Evolutionary conservation across 2,888 invertebrate genomes (phyloP).

Genomic region (Unio pictorum): DNA sequence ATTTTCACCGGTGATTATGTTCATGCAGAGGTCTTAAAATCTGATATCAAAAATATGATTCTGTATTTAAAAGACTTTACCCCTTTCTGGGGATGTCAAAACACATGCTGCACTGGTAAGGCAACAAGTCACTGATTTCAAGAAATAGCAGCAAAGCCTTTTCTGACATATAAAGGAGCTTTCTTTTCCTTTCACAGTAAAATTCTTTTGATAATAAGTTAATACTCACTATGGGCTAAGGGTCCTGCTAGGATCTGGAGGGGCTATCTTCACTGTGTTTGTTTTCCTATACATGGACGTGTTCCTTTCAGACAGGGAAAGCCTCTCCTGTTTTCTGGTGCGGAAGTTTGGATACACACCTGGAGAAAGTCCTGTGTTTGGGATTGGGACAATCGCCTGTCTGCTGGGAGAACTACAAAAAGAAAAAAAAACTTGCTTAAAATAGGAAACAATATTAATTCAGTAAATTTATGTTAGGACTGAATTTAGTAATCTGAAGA

Average conservation of each 20-base stretch:
- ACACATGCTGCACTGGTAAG: too few species aligned
- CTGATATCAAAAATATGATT: too few species aligned
- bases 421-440: constrained; percentile 21
- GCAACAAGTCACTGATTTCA: too few species aligned
- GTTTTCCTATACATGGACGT: constrained; percentile 44
- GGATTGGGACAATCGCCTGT: not conserved
- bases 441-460: constrained; percentile 3
- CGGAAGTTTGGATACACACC: constrained; percentile 49
- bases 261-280: constrained; percentile 58
- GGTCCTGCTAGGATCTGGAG: constrained; percentile 45
- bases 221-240: constrained; percentile 40
- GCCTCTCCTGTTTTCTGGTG: constrained; percentile 33
- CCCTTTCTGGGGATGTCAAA: too few species aligned
- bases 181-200: not conserved
- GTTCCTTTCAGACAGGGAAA: constrained; percentile 36
- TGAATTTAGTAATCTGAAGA: not conserved
- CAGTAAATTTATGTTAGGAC: not conserved
- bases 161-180: too few species aligned
- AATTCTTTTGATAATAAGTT: not conserved
- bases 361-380: constrained; percentile 20
- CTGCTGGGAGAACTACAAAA: not conserved
- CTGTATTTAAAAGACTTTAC: too few species aligned
- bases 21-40: too few species aligned
- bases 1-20: too few species aligned
- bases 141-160: too few species aligned